Percentiles rank a stretch among this genome's conserved stretches.
Conservation (phyloP, 2,888 invertebrate species). For the Watsonalla cultraria region DNA sequence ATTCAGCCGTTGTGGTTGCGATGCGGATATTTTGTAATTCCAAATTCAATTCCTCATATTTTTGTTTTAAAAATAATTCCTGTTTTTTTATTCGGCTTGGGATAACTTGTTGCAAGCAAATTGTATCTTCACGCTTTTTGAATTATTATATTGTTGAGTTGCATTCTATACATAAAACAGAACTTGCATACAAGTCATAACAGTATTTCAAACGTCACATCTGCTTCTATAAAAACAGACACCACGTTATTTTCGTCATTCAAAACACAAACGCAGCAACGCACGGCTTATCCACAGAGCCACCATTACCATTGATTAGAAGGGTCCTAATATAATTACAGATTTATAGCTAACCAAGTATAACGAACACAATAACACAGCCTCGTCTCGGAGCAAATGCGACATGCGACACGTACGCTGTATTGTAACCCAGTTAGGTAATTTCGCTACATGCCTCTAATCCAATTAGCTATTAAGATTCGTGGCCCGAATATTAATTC, state of each 20-base stretch:
- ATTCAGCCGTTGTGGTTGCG: slow-evolving; percentile 21
- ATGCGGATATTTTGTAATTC: slow-evolving; percentile 12
- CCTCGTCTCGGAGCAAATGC: slow-evolving; percentile 17
- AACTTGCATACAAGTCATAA: no score
- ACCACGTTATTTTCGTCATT: not conserved
- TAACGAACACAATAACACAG: slow-evolving; percentile 53
- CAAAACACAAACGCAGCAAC: not conserved
- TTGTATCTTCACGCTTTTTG: no score
- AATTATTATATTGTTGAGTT: no score
- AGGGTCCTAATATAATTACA: slow-evolving; percentile 58
- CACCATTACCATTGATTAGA: slow-evolving; percentile 5
- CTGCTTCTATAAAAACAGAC: no score
- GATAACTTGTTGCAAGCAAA: no score
- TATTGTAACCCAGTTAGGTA: slow-evolving; percentile 71
- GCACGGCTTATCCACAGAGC: not conserved
- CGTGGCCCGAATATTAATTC: slow-evolving; percentile 76
- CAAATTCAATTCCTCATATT: not conserved
- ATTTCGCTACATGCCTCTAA: slow-evolving; percentile 75
- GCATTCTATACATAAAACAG: no score
- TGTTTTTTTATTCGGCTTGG: not conserved
- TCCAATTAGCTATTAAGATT: slow-evolving; percentile 79
- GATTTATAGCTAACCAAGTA: slow-evolving; percentile 53
- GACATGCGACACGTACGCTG: slow-evolving; percentile 56
- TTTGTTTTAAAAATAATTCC: not conserved
- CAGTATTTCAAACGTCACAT: no score